Percentiles rank a stretch among this genome's conserved stretches.
phyloP scores from a whole-genome alignment of 2,888 invertebrate genomes.

The Adelognathus sp. region DNA sequence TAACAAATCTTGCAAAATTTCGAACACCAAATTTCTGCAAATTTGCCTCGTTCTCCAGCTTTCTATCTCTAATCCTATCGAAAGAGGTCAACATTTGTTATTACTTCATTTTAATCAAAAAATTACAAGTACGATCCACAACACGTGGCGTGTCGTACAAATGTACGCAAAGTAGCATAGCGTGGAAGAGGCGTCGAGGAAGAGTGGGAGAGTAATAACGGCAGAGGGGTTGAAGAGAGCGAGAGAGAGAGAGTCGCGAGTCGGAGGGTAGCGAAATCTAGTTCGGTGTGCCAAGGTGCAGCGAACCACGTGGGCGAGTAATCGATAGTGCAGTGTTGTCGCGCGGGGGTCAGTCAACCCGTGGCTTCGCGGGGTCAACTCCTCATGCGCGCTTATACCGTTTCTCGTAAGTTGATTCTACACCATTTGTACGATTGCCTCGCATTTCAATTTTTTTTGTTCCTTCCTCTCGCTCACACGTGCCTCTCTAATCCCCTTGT shows the following conservation, averaged over 20 bases:
- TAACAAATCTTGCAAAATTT: not conserved
- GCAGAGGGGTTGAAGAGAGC: slow-evolving; percentile 13
- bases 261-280: slow-evolving; percentile 67
- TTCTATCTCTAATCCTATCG: not conserved
- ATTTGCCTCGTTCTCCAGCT: not conserved
- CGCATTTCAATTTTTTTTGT: not conserved
- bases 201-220: slow-evolving; percentile 31
- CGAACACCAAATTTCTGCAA: not conserved
- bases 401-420: slow-evolving; percentile 47
- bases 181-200: not conserved
- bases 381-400: slow-evolving; percentile 68
- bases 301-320: slow-evolving; percentile 77
- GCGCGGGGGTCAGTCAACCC: slow-evolving; percentile 78
- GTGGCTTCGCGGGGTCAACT: slow-evolving; percentile 74
- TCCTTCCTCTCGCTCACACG: not conserved
- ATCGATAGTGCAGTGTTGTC: slow-evolving; percentile 80
- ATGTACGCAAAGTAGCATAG: not conserved
- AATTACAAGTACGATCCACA: not conserved
- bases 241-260: slow-evolving; percentile 40
- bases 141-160: slow-evolving; percentile 38
- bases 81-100: not conserved
- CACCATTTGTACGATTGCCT: slow-evolving; percentile 5
- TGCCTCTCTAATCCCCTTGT: not conserved
- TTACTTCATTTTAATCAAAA: not conserved
- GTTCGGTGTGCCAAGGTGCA: slow-evolving; percentile 75